Conservation (phyloP, 2,888 invertebrate genomes). For the Meghimatium bilineatum region DNA sequence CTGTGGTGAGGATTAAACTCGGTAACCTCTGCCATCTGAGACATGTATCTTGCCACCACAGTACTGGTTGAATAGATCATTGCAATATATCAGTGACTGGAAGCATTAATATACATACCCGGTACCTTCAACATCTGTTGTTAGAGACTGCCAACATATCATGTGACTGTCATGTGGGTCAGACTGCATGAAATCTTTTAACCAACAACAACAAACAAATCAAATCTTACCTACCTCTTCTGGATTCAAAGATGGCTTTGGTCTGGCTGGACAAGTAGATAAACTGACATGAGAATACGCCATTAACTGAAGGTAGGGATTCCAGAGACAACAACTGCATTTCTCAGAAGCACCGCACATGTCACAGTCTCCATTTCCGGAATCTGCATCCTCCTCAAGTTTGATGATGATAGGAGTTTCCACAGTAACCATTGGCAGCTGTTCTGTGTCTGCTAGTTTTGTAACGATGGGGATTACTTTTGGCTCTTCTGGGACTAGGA, state of each 20-base stretch:
- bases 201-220: not conserved
- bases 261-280: constrained; percentile 1
- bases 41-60: too few relatives aligned
- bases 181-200: too few relatives aligned
- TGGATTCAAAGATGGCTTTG: not conserved
- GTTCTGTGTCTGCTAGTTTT: constrained; percentile 68
- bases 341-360: not conserved
- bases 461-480: constrained; percentile 61
- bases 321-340: not conserved
- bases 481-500: constrained; percentile 28
- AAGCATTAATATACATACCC: too few relatives aligned
- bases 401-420: constrained; percentile 40
- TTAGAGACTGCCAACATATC: too few relatives aligned
- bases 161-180: too few relatives aligned
- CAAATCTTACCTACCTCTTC: not conserved
- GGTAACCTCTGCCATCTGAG: too few relatives aligned
- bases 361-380: not conserved
- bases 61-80: too few relatives aligned
- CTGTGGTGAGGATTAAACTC: too few relatives aligned
- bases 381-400: constrained; percentile 35
- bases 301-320: constrained; percentile 4
- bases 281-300: not conserved
- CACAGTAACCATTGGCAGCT: constrained; percentile 57
- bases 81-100: too few relatives aligned
- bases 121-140: too few relatives aligned